These are phyloP conservation scores for Lysiphlebus fabarum DNA, from an alignment of 1,140 invertebrate genomes.

Conservation along the genomic window DNA sequence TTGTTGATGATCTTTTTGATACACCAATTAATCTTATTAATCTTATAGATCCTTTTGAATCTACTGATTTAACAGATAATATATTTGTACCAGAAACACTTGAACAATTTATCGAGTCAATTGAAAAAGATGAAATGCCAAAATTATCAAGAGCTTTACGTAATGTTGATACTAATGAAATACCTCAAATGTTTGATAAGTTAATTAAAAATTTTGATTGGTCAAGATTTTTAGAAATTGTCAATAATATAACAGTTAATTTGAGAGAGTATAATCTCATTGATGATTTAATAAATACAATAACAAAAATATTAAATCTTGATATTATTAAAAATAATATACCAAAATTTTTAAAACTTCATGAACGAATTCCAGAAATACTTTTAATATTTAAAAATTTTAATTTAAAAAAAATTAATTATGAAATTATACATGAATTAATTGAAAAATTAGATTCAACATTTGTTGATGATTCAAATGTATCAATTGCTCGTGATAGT, in stretches of 20 bases:
- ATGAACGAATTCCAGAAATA: constrained; percentile 41
- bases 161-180: constrained; percentile 38
- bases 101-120: constrained; percentile 40
- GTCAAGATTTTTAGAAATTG: constrained; percentile 37
- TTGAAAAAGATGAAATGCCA: constrained; percentile 35
- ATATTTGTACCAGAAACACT: constrained; percentile 43
- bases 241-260: constrained; percentile 43
- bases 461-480: constrained; percentile 35
- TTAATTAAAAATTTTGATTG: constrained; percentile 45
- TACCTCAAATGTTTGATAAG: constrained; percentile 41
- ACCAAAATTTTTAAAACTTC: constrained; percentile 50
- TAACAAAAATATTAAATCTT: constrained; percentile 52
- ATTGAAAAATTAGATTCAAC: constrained; percentile 37
- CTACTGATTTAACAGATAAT: constrained; percentile 41
- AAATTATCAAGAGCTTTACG: constrained; percentile 41
- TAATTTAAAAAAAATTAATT: constrained; percentile 42
- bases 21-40: constrained; percentile 56
- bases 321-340: constrained; percentile 51
- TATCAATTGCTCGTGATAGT: constrained; percentile 31
- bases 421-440: constrained; percentile 38
- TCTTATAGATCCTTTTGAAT: constrained; percentile 44
- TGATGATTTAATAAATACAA: constrained; percentile 37
- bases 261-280: constrained; percentile 46
- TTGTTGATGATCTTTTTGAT: constrained; percentile 51
- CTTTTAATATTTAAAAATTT: constrained; percentile 39